These are phyloP conservation scores for Synergus gifuensis DNA, from an alignment of 2,888 invertebrate species.

Conservation along the genomic window DNA sequence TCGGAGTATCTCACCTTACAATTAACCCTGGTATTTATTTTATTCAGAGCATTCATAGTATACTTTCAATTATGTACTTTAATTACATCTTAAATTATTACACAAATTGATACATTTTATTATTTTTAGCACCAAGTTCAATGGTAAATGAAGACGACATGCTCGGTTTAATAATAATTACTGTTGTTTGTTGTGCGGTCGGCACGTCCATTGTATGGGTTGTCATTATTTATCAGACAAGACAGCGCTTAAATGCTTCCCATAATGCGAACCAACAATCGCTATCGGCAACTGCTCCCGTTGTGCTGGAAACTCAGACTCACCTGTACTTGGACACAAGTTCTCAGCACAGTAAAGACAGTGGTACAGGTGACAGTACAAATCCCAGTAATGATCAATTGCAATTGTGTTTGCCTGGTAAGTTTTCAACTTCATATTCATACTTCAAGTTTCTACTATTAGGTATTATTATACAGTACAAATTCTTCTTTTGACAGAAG, in stretches of 20 bases:
- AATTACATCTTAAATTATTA: conserved; percentile 28
- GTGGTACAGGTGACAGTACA: conserved; percentile 89
- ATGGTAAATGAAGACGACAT: conserved; percentile 85
- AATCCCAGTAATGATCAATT: conserved; percentile 86
- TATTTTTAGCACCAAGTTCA: conserved; percentile 78
- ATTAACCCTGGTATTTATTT: conserved; percentile 81
- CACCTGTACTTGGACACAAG: conserved; percentile 82
- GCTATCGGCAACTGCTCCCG: conserved; percentile 70
- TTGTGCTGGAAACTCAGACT: conserved; percentile 69
- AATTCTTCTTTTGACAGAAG: conserved; percentile 60
- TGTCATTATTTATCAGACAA: conserved; percentile 91
- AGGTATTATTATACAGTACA: conserved; percentile 1
- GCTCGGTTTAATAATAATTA: conserved; percentile 92
- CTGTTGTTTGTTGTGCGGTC: conserved; percentile 93
- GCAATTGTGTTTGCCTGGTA: conserved; percentile 73
- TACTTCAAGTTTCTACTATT: background rate
- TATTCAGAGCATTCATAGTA: background rate
- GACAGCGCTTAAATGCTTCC: conserved; percentile 82
- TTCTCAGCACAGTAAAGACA: conserved; percentile 89
- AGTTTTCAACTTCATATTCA: conserved; percentile 39
- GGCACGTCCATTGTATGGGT: conserved; percentile 96
- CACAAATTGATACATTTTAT: background rate
- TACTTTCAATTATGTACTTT: conserved; percentile 29
- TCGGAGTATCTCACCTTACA: conserved; percentile 85
- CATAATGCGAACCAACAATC: conserved; percentile 79